Percentiles rank a stretch among this genome's conserved stretches.
Evolutionary conservation across 1,140 invertebrate genomes (phyloP).

Genomic region (Lycorma delicatula): DNA sequence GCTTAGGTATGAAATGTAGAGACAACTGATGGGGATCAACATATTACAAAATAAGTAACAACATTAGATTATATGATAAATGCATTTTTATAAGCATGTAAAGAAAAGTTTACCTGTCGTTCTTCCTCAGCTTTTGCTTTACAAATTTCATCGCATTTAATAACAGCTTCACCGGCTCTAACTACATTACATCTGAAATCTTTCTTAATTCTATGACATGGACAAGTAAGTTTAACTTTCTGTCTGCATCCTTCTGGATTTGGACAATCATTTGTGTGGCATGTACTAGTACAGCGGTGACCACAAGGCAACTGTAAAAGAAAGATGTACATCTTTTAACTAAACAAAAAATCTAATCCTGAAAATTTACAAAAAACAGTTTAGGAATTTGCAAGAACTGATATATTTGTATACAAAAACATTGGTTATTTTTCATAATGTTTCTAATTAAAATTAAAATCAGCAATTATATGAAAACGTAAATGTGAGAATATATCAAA

Average conservation of each 20-base stretch:
- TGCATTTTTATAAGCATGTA: background rate
- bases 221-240: constrained; percentile 68
- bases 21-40: background rate
- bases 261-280: constrained; percentile 68
- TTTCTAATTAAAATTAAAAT: background rate
- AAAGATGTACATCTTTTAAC: background rate
- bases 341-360: background rate
- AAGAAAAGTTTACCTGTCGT: constrained; percentile 17
- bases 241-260: constrained; percentile 60
- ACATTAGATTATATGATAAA: background rate
- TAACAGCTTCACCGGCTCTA: constrained; percentile 40
- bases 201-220: constrained; percentile 68
- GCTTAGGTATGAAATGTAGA: too few relatives aligned
- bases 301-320: constrained; percentile 44
- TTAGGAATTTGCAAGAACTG: too few relatives aligned
- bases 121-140: constrained; percentile 39
- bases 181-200: constrained; percentile 62
- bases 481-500: background rate
- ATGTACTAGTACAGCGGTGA: constrained; percentile 65
- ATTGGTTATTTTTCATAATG: background rate
- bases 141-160: constrained; percentile 56
- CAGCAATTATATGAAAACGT: background rate
- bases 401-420: background rate
- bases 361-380: too few relatives aligned
- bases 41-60: background rate